phyloP scores from a whole-genome alignment of 2,113 vertebrate species.

The Puma concolor region DNA sequence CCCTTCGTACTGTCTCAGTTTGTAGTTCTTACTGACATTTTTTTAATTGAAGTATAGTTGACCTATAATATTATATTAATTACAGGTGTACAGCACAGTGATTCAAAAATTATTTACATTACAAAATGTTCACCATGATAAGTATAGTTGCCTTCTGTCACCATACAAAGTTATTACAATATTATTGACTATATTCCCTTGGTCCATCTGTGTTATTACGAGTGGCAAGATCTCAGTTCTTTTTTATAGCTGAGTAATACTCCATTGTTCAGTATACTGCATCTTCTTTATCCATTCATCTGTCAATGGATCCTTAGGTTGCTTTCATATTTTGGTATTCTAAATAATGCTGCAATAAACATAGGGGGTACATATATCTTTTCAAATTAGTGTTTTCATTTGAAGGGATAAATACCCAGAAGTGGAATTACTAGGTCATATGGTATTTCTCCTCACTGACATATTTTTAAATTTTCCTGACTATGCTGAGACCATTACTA shows the following conservation, averaged over 20 bases:
- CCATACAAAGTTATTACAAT: neutral
- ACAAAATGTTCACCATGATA: neutral
- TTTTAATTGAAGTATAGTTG: neutral
- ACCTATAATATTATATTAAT: neutral
- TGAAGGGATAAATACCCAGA: neutral
- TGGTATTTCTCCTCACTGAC: neutral
- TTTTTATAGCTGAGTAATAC: neutral
- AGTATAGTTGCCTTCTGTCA: neutral
- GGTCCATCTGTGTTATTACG: neutral
- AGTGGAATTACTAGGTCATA: neutral
- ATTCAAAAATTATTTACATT: neutral
- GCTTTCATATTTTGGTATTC: neutral
- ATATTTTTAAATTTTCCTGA: conserved; percentile 29
- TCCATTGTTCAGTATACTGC: neutral
- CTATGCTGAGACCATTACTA: neutral
- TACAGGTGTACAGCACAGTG: neutral
- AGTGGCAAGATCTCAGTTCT: neutral
- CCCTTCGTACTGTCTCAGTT: neutral
- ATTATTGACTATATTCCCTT: neutral
- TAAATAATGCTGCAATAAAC: neutral
- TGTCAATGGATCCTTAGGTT: neutral
- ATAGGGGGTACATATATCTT: neutral
- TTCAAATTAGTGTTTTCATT: neutral
- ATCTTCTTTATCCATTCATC: neutral
- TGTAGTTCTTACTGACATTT: neutral